Percentiles rank a stretch among this genome's conserved stretches.
These are phyloP conservation scores for Cetonia aurata DNA, from an alignment of 2,888 invertebrate species.

Conservation along the genomic window DNA sequence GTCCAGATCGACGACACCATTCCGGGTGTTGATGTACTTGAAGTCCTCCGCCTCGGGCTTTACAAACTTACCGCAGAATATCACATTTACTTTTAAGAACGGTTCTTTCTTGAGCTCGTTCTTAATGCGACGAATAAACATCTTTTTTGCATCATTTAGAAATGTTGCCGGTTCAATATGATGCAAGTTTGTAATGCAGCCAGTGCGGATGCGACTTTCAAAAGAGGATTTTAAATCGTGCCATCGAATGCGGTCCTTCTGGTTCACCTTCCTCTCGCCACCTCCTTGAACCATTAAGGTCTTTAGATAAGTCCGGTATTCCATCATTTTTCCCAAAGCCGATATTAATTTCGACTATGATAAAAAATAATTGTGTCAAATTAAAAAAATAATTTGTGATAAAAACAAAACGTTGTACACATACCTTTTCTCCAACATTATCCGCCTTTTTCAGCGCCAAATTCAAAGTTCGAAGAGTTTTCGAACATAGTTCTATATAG, in stretches of 20 bases:
- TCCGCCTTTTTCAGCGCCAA: slow-evolving; percentile 5
- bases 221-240: background rate
- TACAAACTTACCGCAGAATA: slow-evolving; percentile 50
- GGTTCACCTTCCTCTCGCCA: background rate
- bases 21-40: slow-evolving; percentile 53
- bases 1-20: slow-evolving; percentile 49
- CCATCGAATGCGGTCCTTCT: background rate
- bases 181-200: slow-evolving; percentile 28
- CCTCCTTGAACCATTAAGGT: background rate
- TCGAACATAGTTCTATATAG: too few species aligned
- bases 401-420: background rate
- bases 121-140: slow-evolving; percentile 45
- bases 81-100: slow-evolving; percentile 47
- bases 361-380: background rate
- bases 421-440: slow-evolving; percentile 9
- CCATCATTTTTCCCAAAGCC: background rate
- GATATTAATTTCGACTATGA: background rate
- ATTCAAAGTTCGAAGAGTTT: too few species aligned
- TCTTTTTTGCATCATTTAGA: slow-evolving; percentile 40
- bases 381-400: too few species aligned
- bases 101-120: slow-evolving; percentile 46
- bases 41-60: slow-evolving; percentile 46
- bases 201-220: slow-evolving; percentile 26
- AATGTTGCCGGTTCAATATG: slow-evolving; percentile 48
- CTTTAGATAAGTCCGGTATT: background rate